Conservation (phyloP, 2,888 invertebrate species). For the Pemphredon lugubris region DNA sequence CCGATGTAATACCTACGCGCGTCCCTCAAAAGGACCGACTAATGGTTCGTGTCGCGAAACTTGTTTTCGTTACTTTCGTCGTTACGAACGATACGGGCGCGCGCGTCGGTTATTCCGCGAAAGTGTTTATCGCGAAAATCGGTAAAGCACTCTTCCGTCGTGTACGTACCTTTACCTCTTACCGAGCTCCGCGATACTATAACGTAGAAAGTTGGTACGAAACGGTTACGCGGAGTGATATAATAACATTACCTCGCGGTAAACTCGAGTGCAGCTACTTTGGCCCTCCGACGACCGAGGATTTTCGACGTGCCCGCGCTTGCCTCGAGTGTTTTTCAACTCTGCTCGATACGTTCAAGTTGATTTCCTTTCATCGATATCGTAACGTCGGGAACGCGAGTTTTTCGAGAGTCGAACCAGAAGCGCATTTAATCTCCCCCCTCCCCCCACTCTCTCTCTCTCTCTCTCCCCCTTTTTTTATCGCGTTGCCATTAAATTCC, state of each 20-base stretch:
- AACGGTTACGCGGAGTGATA: background rate
- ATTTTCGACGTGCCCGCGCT: background rate
- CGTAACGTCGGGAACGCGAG: too few relatives aligned
- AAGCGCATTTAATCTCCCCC: conserved; percentile 4
- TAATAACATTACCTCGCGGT: conserved; percentile 10
- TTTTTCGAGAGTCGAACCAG: too few relatives aligned
- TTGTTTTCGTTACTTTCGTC: conserved; percentile 36
- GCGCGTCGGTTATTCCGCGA: background rate
- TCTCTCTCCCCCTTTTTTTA: too few relatives aligned
- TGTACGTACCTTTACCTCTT: too few relatives aligned
- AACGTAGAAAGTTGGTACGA: conserved; percentile 3
- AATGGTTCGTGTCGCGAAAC: conserved; percentile 54
- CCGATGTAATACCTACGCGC: conserved; percentile 39
- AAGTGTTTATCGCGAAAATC: conserved; percentile 7
- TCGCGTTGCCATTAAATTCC: too few relatives aligned
- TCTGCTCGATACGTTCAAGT: too few relatives aligned
- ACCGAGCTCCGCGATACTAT: background rate
- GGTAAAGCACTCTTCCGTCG: background rate
- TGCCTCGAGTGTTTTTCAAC: background rate
- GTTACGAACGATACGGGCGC: conserved; percentile 12
- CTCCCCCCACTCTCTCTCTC: too few relatives aligned
- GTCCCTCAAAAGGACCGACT: conserved; percentile 49
- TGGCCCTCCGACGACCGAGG: background rate
- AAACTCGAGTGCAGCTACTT: background rate
- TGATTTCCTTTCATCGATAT: too few relatives aligned